Base-by-base conservation (phyloP, 2,797 vertebrate species). In the Benthosema pterotum region DNA sequence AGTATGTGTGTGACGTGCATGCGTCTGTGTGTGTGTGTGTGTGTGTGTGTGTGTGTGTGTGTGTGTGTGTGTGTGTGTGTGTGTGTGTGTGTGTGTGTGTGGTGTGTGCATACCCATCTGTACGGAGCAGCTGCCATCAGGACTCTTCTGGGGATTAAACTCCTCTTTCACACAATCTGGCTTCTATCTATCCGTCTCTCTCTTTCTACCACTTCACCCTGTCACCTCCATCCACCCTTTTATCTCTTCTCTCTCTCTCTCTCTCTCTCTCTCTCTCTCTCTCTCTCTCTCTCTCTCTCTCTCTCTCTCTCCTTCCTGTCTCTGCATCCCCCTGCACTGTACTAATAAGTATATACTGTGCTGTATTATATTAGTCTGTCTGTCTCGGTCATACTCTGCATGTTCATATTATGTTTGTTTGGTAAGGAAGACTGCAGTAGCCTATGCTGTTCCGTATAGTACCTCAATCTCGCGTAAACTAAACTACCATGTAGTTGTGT, bases 71-170 rank as follows among this genome's bases (percentile, higher is more conserved):
- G 32, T 11, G 32, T 7, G 32, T 8, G 7, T 7, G 0, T 8
- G 28, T 7, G 1, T 6, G 5, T 7, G 7, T 38, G n/a, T 15
- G 13, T 16, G 46, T 42, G 54, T 54, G 18, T 55, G 45, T 38
- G 5, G 5, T 25, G 79, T 50, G 62, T 78, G 64, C 65, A 51
- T 77, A 76, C 87, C 78, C 86, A 86, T 88, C 85, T 88, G 87
- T 68, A 89, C 65, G 22, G 67, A 83, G 78, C 85, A 87, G 84
- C 86, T 89, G 83, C 83, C 67, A 74, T 80, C 79, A 79, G 67
- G 76, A 89, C 83, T 83, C 88, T 87, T 80, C 74, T 83, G 81
- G 85, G 88, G 82, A 89, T 89, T 86, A 85, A 86, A 85, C 66
- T 69, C 64, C 71, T 75, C 78, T 83, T 84, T 69, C 68, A 78